phyloP scores from a whole-genome alignment of 2,797 vertebrate genomes.

The Acipenser oxyrinchus region DNA sequence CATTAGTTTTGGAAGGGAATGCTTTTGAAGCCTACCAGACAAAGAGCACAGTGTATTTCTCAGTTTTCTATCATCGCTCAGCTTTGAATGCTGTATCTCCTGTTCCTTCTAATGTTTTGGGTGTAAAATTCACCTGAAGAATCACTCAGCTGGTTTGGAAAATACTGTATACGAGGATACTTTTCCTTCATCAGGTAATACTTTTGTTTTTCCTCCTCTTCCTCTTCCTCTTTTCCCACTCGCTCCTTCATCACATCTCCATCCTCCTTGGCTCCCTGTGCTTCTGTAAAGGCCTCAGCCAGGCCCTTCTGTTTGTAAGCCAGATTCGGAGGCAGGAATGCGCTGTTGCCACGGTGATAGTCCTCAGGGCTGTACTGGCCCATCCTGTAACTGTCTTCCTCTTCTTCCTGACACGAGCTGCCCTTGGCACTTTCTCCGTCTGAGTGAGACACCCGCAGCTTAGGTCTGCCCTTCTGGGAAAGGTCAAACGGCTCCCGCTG shows the following conservation, averaged over 20 bases:
- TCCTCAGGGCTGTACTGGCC: slow-evolving; percentile 62
- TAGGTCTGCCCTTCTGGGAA: slow-evolving; percentile 72
- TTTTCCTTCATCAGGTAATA: slow-evolving; percentile 23
- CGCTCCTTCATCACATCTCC: slow-evolving; percentile 6
- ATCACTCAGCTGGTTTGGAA: slow-evolving; percentile 11
- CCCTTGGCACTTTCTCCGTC: slow-evolving; percentile 74
- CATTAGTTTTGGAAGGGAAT: too few relatives aligned
- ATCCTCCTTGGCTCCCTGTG: slow-evolving; percentile 21
- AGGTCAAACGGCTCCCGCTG: slow-evolving; percentile 94
- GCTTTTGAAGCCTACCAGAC: too few relatives aligned
- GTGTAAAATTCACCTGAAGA: slow-evolving; percentile 22
- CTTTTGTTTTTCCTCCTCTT: slow-evolving; percentile 15
- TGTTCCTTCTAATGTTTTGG: slow-evolving; percentile 7
- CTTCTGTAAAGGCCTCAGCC: slow-evolving; percentile 29
- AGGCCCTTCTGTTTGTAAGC: slow-evolving; percentile 27
- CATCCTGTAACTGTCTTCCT: slow-evolving; percentile 65
- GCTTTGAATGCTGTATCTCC: too few relatives aligned
- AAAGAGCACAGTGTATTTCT: slow-evolving; percentile 23
- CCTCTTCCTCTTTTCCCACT: too few relatives aligned
- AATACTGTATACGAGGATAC: slow-evolving; percentile 20
- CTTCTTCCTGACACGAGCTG: slow-evolving; percentile 79
- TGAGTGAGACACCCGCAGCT: slow-evolving; percentile 62
- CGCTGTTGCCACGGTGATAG: slow-evolving; percentile 35
- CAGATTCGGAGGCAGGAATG: slow-evolving; percentile 31
- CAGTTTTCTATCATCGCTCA: slow-evolving; percentile 1